Evolutionary conservation across 2,888 invertebrate species (phyloP), one percentile per base, ranked within the genome.

Genomic region (Dolichomitus sp.): DNA sequence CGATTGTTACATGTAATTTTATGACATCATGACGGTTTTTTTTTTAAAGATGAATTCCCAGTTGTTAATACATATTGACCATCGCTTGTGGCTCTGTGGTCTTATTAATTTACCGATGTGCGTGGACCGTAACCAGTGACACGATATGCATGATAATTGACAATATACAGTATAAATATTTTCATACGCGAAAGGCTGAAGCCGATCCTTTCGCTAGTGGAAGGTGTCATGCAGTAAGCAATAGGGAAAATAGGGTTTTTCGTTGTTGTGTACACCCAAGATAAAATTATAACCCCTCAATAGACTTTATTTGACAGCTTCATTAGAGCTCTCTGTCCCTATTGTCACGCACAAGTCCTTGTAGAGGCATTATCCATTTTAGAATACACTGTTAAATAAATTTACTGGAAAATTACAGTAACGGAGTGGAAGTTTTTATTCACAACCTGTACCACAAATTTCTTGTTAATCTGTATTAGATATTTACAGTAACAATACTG

Each of bases 161-260:
- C 61, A 57, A 73, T 70, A 48, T 23, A 66, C 61, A 48, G 19
- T 73, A 65, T 61, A 79, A 54, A 65, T 76, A 69, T 54, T 61
- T 48, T 45, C 80, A 54, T 27, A 54, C 12, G 27, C 87, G 86
- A 65, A 80, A 30, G 23, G 65, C 70, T 81, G 85, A 89, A 87
- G 84, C 86, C 65, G 80, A 59, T 69, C 63, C 69, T 74, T 82
- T 72, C 65, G 65, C 66, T 54, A 68, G 70, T 79, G 7, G 66
- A 69, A 57, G 66, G 52, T 76, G 54, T 72, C 82, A 83, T 83
- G 82, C 82, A 73, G 61, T 79, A 83, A 83, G 82, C 82, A 45
- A 75, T 40, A 79, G 57, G 45, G 54, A 57, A 76, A 76, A 70
- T 76, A 75, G 68, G 52, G 27, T 77, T 79, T 54, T 72, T 57